Conservation (phyloP, 2,113 vertebrate species). For the Calonectris borealis region DNA sequence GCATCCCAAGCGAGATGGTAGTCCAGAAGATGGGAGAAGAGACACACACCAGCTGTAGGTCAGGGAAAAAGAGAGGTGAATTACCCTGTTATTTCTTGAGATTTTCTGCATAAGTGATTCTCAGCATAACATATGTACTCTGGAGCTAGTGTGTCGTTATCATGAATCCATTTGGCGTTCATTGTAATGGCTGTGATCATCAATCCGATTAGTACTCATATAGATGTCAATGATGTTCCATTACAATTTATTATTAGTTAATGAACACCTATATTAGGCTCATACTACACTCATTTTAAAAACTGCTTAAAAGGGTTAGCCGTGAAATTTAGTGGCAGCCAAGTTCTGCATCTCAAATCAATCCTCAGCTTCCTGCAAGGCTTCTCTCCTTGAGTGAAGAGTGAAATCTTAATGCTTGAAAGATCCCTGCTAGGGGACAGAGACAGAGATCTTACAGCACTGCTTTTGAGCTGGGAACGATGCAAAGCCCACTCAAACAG, state of each 20-base stretch:
- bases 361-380: neutral
- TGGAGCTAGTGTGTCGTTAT: neutral
- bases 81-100: neutral
- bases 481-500: neutral
- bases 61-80: neutral
- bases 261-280: slow-evolving; percentile 58
- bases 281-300: slow-evolving; percentile 21
- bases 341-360: slow-evolving; percentile 24
- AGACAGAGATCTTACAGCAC: neutral
- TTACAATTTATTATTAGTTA: slow-evolving; percentile 55
- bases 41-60: neutral
- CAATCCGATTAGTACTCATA: slow-evolving; percentile 45
- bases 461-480: neutral
- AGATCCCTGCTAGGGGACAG: neutral
- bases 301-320: slow-evolving; percentile 31
- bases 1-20: neutral
- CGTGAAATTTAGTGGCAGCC: slow-evolving; percentile 15
- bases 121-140: neutral
- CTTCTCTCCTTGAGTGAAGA: neutral
- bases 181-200: slow-evolving; percentile 22
- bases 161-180: slow-evolving; percentile 2
- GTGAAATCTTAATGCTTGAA: neutral
- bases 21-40: neutral
- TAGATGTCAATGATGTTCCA: slow-evolving; percentile 31
- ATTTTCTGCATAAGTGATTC: neutral